A percentile compares a stretch with the other conserved stretches of the same genome.
These are phyloP conservation scores for Perca fluviatilis DNA, from an alignment of 2,113 vertebrate species.

Conservation along the genomic window DNA sequence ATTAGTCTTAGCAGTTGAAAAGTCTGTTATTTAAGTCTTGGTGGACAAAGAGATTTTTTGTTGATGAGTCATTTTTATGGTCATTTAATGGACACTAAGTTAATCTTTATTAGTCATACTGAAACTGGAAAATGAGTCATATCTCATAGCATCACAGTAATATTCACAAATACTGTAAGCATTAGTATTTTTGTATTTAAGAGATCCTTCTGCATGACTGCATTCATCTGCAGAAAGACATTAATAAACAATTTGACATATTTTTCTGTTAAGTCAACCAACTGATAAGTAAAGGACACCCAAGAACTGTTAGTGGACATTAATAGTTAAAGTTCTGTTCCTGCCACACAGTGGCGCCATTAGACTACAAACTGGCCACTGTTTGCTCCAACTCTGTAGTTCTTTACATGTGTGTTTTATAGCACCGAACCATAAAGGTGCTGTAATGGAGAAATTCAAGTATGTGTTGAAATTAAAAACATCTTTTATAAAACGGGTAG, in stretches of 20 bases:
- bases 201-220: not conserved
- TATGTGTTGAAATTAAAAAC: not conserved
- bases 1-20: not conserved
- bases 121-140: not conserved
- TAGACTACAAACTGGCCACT: constrained; percentile 4
- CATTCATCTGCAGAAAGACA: not conserved
- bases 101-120: constrained; percentile 10
- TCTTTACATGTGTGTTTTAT: not conserved
- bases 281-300: not conserved
- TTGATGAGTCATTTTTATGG: constrained; percentile 10
- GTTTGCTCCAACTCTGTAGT: not conserved
- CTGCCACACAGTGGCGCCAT: constrained; percentile 69
- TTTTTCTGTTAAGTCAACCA: not conserved
- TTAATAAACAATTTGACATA: not conserved
- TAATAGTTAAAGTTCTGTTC: not conserved
- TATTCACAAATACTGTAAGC: not conserved
- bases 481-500: not conserved
- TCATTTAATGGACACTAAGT: not conserved
- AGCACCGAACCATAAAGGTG: not conserved
- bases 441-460: not conserved
- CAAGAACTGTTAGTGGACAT: not conserved
- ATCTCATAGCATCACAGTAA: not conserved
- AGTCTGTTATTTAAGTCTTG: not conserved
- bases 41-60: not conserved
- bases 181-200: not conserved